These are phyloP conservation scores for Clarias laeviceps DNA, from an alignment of 2,797 vertebrate genomes.

Conservation along the genomic window DNA sequence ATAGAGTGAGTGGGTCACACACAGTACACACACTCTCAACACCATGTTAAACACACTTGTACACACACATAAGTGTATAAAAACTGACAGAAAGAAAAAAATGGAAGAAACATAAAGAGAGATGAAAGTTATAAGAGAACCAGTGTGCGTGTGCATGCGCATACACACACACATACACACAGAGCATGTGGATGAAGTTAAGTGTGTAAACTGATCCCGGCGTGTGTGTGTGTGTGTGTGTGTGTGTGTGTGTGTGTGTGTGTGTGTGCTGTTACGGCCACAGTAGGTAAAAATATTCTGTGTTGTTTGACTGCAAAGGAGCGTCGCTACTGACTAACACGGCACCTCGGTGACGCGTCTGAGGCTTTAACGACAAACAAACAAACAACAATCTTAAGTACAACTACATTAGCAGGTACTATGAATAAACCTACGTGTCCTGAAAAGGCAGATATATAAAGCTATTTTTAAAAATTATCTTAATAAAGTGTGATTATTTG, in stretches of 20 bases:
- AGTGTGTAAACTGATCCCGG: not conserved
- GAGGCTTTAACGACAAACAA: no score
- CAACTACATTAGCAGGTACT: not conserved
- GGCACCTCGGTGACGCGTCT: no score
- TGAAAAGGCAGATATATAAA: not conserved
- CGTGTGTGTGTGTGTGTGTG: not conserved
- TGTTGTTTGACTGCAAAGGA: not conserved
- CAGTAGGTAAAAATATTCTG: not conserved
- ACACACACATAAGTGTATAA: not conserved
- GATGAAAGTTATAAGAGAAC: not conserved
- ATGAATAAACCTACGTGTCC: not conserved
- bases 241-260: not conserved
- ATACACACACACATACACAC: not conserved
- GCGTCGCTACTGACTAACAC: not conserved
- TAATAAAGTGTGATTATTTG: no score
- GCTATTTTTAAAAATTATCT: no score
- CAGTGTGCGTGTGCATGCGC: no score
- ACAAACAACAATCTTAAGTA: not conserved
- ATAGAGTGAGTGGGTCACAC: not conserved
- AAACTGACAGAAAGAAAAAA: not conserved
- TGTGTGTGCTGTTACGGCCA: not conserved
- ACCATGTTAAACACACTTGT: not conserved
- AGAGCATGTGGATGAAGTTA: not conserved
- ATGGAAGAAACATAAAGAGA: not conserved
- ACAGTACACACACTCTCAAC: constrained; percentile 3